phyloP scores from a whole-genome alignment of 1,140 invertebrate genomes.

The Leucophenga varia region DNA sequence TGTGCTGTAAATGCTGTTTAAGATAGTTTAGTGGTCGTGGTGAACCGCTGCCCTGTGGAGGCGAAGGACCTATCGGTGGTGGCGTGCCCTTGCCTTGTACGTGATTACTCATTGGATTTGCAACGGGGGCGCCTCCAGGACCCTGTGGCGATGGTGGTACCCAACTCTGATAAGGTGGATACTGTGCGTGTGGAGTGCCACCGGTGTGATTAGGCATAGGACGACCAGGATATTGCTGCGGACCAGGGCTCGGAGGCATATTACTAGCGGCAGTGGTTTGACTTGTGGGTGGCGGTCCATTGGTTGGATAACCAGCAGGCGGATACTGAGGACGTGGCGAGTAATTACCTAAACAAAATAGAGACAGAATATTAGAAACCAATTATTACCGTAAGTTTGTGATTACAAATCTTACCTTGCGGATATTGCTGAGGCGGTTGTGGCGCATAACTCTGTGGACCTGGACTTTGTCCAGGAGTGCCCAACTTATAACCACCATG shows the following conservation, averaged over 20 bases:
- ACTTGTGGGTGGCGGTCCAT: slow-evolving; percentile 40
- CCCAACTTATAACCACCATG: slow-evolving; percentile 53
- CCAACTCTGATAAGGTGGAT: slow-evolving; percentile 59
- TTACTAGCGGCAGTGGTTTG: slow-evolving; percentile 46
- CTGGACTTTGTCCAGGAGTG: slow-evolving; percentile 40
- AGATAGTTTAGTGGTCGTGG: slow-evolving; percentile 63
- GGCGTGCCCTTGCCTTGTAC: slow-evolving; percentile 52
- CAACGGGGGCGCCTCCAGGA: slow-evolving; percentile 40
- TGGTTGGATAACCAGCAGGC: slow-evolving; percentile 58
- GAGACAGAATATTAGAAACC: too few species aligned
- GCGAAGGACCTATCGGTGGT: slow-evolving; percentile 36
- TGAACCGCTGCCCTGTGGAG: slow-evolving; percentile 43
- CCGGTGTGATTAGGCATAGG: slow-evolving; percentile 60
- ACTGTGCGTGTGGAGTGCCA: slow-evolving; percentile 58
- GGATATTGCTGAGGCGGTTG: slow-evolving; percentile 63
- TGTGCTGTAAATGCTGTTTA: slow-evolving; percentile 70
- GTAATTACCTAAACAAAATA: slow-evolving; percentile 57
- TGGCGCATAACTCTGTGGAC: slow-evolving; percentile 60
- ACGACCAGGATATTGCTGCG: slow-evolving; percentile 58
- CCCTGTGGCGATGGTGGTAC: slow-evolving; percentile 47
- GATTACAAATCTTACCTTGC: slow-evolving; percentile 51
- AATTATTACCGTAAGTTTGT: too few species aligned
- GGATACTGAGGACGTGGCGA: slow-evolving; percentile 61
- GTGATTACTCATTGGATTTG: slow-evolving; percentile 46
- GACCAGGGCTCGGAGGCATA: slow-evolving; percentile 48